These are phyloP conservation scores for Mastomys coucha DNA, from an alignment of 2,113 vertebrate species.

Conservation along the genomic window DNA sequence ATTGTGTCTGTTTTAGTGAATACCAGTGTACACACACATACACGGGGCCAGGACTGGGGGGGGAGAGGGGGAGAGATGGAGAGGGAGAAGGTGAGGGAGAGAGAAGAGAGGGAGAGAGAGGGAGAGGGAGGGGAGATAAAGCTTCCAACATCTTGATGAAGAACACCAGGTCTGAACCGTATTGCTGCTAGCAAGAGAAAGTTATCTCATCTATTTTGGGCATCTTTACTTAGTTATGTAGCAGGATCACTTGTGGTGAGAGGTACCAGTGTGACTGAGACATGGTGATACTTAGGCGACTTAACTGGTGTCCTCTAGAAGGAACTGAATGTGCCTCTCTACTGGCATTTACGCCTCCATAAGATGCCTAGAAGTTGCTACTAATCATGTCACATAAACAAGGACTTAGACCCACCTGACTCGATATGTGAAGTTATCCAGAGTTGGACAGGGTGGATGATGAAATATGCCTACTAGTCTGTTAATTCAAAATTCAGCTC, in stretches of 20 bases:
- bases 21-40: neutral
- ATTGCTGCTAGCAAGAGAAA: neutral
- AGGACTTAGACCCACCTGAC: neutral
- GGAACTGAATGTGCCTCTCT: neutral
- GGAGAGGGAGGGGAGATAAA: too few relatives aligned
- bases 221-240: neutral
- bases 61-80: neutral
- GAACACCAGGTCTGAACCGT: neutral
- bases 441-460: neutral
- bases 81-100: too few relatives aligned
- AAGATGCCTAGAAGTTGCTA: rapidly evolving
- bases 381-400: neutral
- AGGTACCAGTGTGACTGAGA: neutral
- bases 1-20: rapidly evolving
- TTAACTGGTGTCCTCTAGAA: neutral
- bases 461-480: neutral
- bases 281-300: neutral
- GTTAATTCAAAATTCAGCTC: neutral
- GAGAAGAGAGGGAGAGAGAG: neutral
- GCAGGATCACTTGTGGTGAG: neutral
- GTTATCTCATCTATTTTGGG: neutral
- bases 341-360: neutral
- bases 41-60: too few relatives aligned
- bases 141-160: neutral
- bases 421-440: neutral